Base-by-base conservation (phyloP, 2,797 vertebrate genomes). In the Enteromius paludinosus region DNA sequence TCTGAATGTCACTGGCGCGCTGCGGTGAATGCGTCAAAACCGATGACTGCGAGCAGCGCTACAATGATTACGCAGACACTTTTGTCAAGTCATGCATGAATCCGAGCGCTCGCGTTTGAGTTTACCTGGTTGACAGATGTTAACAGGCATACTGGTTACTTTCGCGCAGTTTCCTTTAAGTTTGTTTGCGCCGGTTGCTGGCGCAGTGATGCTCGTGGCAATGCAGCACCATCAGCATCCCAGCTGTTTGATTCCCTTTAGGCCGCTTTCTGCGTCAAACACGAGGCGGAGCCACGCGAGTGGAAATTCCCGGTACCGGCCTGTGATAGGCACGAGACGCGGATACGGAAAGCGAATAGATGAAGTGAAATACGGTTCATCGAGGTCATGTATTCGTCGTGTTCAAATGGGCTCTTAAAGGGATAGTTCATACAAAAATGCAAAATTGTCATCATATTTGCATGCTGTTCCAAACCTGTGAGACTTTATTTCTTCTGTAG, bases 251-350 rank as follows among this genome's bases (percentile, higher is more conserved):
- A 91, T 88, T 75, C 89, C 83, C 87, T 80, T 83, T 86, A 84
- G 91, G 88, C 89, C 84, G 83, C 84, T 78, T 92, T 23, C 91
- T 93, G 93, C 93, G 93, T 95, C 92, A 94, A 92, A 92, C 70
- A 10, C 66, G 87, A 90, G 94, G 94, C 89, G 94, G 91, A 88
- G 93, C 87, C 81, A 92, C 28, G 25, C 70, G 71, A 88, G 90
- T 95, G 94, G 95, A 94, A 94, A 95, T 93, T 94, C 94, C 93
- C 91, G 91, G 86, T 86, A 83, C 89, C 87, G 88, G 84, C 81
- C 87, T 88, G 89, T 92, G 91, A 94, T 94, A 86, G 93, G 93
- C 84, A 84, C 86, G 64, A 17, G 41, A 17, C 7, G 18, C 56
- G 38, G 70, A 74, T 65, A 62, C 18, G 59, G 79, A 83, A 66